phyloP scores from a whole-genome alignment of 1,140 invertebrate genomes.

The Drosophila rufa region DNA sequence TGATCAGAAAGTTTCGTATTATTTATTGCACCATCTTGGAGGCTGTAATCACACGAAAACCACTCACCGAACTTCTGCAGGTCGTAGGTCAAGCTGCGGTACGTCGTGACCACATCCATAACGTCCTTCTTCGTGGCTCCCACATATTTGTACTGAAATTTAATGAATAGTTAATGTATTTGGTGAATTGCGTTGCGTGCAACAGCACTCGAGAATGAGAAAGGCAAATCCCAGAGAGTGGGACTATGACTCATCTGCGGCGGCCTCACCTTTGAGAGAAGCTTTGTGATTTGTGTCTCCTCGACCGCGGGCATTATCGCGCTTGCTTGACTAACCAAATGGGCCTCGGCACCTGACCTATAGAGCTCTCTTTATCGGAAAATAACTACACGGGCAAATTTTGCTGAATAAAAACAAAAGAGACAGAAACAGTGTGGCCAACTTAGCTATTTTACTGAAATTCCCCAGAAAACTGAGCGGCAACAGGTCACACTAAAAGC shows the following conservation, averaged over 20 bases:
- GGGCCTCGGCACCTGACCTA: conserved; percentile 10
- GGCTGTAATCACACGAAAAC: background rate
- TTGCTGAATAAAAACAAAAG: conserved; percentile 35
- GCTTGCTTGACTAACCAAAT: conserved; percentile 8
- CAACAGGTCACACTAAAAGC: too few relatives aligned
- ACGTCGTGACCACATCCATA: conserved; percentile 72
- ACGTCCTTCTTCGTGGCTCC: conserved; percentile 81
- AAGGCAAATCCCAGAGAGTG: conserved; percentile 17
- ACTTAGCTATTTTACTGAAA: too few relatives aligned
- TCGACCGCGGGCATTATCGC: conserved; percentile 69
- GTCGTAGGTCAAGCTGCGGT: conserved; percentile 72
- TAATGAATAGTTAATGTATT: background rate
- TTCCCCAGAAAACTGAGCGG: too few relatives aligned
- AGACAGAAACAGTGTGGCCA: background rate
- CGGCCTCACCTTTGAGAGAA: conserved; percentile 69
- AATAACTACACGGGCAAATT: conserved; percentile 6
- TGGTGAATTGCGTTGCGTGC: conserved; percentile 52
- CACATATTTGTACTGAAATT: conserved; percentile 79
- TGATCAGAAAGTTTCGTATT: background rate
- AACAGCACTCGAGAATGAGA: conserved; percentile 12
- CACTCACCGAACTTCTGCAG: conserved; percentile 75
- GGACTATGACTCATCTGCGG: conserved; percentile 60
- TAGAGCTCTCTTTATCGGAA: background rate
- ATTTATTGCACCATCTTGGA: background rate
- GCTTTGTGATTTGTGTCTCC: conserved; percentile 73